A percentile compares a stretch with the other conserved stretches of the same genome.
Evolutionary conservation across 1,140 invertebrate genomes (phyloP).

Genomic region (Adelges cooleyi): DNA sequence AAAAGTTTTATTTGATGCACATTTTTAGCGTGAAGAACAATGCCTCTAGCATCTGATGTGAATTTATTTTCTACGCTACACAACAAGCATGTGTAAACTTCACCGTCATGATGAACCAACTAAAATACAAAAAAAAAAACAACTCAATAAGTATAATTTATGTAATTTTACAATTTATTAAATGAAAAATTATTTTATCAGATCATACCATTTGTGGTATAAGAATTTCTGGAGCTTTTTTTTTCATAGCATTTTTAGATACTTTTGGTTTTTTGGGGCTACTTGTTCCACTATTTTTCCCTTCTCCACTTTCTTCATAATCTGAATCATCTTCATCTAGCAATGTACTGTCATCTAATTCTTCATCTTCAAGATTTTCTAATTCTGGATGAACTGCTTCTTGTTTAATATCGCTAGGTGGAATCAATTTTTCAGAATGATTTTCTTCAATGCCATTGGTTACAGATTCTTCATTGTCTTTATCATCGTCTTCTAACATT

Average conservation of each 20-base stretch:
- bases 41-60: conserved; percentile 45
- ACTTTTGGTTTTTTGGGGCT: conserved; percentile 24
- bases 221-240: conserved; percentile 22
- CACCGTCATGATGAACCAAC: conserved; percentile 43
- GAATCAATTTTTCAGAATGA: conserved; percentile 32
- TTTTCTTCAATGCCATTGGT: conserved; percentile 30
- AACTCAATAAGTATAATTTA: background rate
- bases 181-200: background rate
- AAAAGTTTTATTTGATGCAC: conserved; percentile 51
- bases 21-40: conserved; percentile 48
- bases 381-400: conserved; percentile 30
- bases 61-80: conserved; percentile 43
- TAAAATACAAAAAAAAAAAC: conserved; percentile 33
- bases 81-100: conserved; percentile 47
- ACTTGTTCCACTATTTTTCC: background rate
- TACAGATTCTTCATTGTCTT: conserved; percentile 29
- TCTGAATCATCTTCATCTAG: conserved; percentile 35
- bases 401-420: conserved; percentile 30
- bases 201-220: conserved; percentile 29
- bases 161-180: background rate
- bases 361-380: conserved; percentile 30
- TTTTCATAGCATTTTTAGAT: conserved; percentile 4
- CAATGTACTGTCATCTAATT: conserved; percentile 26
- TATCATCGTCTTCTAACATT: conserved; percentile 27
- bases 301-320: conserved; percentile 33